Evolutionary conservation across 2,888 invertebrate species (phyloP).

Genomic region (Acrobasis repandana): DNA sequence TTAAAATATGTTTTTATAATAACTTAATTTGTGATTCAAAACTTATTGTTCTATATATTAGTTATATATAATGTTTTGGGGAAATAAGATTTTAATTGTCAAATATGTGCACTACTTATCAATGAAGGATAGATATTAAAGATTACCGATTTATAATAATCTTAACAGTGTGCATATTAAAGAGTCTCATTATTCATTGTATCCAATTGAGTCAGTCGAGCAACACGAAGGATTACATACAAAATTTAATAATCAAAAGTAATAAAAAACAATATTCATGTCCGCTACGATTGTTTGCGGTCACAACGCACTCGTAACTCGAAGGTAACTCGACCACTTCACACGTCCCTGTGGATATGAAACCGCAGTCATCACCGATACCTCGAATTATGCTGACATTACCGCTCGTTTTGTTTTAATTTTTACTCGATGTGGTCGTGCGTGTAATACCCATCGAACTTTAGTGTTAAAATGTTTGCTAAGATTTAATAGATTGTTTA

Average conservation of each 20-base stretch:
- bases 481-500: neutral
- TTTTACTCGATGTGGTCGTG: neutral
- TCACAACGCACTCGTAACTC: constrained; percentile 22
- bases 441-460: neutral
- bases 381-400: constrained; percentile 14
- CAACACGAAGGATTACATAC: neutral
- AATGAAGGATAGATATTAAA: too few relatives aligned
- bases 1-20: too few relatives aligned
- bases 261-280: constrained; percentile 17
- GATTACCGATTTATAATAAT: too few relatives aligned
- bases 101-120: too few relatives aligned
- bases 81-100: too few relatives aligned
- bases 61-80: too few relatives aligned
- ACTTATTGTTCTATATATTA: too few relatives aligned
- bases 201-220: neutral
- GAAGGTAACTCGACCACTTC: constrained; percentile 24
- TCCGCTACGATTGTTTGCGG: constrained; percentile 25
- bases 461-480: neutral
- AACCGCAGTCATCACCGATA: constrained; percentile 22
- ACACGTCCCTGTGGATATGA: constrained; percentile 27
- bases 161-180: too few relatives aligned
- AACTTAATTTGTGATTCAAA: too few relatives aligned
- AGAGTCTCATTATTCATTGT: too few relatives aligned
- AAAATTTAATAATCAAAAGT: neutral
- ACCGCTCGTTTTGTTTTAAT: constrained; percentile 15